Evolutionary conservation across 2,797 vertebrate genomes (phyloP), one percentile per base, ranked within the genome.

Genomic region (Pipistrellus pipistrellus): DNA sequence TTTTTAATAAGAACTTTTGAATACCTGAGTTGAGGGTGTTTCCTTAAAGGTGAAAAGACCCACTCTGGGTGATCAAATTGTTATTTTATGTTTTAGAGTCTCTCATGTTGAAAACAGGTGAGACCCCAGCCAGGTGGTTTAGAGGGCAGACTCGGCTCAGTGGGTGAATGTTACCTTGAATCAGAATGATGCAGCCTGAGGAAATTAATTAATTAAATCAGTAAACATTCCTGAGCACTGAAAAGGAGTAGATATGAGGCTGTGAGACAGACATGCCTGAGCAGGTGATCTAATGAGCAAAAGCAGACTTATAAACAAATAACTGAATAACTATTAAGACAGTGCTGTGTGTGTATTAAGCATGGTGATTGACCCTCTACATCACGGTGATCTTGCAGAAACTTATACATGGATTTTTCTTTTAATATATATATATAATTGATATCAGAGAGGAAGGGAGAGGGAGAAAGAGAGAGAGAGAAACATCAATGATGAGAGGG

Each of bases 11-110:
- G 51, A 2, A 32, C 2, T 72, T 93, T 66, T 90, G 38, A 85
- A 88, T 35, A 21, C 15, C 14, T 3, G 4, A 21, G 14, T 12
- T 80, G 78, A 90, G 46, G 4, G 1, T 72, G 15, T 64, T 88
- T 76, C 11, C n/a, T 48, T 90, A 35, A 53, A 55, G 64, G 62
- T 80, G 30, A 85, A 89, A 93, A 91, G 64, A 68, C 5, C 41
- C 2, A 53, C 14, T 13, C 14, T 15, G 4, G 14, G 2, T 38
- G 5, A 53, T 77, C 46, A 66, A 23, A 64, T 62, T 41, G 18
- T 48, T 72, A 30, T 62, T 38, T 32, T 30, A 4, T 73, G 83
- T n/a, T 10, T 85, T 41, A 62, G 80, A 76, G 4, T 59, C 12
- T 35, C 15, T 51, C 8, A 4, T 18, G 17, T 53, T 90, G 59